A percentile compares a stretch with the other conserved stretches of the same genome.
phyloP scores from a whole-genome alignment of 2,888 invertebrate genomes.

The Acanthosoma haemorrhoidale region DNA sequence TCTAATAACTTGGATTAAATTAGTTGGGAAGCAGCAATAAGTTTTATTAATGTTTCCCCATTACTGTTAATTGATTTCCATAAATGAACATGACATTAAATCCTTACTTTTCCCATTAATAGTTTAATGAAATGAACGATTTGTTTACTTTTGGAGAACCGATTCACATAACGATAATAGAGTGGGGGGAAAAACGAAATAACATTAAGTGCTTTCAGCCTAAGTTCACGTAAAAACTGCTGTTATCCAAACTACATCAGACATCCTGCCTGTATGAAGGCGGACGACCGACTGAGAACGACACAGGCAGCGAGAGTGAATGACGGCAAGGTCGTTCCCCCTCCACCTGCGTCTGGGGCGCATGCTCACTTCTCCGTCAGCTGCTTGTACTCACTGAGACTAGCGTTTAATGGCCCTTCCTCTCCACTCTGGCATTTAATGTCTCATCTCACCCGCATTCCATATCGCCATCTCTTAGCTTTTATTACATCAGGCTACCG shows the following conservation, averaged over 20 bases:
- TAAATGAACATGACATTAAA: too few relatives aligned
- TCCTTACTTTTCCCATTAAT: too few relatives aligned
- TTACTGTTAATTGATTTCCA: too few relatives aligned
- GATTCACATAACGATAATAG: too few relatives aligned
- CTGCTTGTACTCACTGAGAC: slow-evolving; percentile 1
- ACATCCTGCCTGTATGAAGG: neutral
- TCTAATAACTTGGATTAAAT: too few relatives aligned
- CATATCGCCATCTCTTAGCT: neutral
- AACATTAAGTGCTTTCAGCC: neutral
- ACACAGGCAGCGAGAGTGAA: neutral
- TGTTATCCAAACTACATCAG: too few relatives aligned
- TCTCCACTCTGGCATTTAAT: slow-evolving; percentile 17
- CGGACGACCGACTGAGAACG: neutral
- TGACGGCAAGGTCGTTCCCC: neutral
- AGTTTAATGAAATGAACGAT: too few relatives aligned
- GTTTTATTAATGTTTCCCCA: too few relatives aligned
- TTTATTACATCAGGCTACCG: too few relatives aligned
- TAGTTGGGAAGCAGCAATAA: too few relatives aligned
- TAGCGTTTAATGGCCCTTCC: slow-evolving; percentile 13
- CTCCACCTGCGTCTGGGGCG: neutral
- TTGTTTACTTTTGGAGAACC: too few relatives aligned
- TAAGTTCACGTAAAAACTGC: neutral
- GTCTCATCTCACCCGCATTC: neutral
- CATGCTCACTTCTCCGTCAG: slow-evolving; percentile 16
- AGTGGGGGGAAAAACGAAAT: too few relatives aligned